Conservation (phyloP, 2,888 invertebrate genomes). For the Hyalella azteca region DNA sequence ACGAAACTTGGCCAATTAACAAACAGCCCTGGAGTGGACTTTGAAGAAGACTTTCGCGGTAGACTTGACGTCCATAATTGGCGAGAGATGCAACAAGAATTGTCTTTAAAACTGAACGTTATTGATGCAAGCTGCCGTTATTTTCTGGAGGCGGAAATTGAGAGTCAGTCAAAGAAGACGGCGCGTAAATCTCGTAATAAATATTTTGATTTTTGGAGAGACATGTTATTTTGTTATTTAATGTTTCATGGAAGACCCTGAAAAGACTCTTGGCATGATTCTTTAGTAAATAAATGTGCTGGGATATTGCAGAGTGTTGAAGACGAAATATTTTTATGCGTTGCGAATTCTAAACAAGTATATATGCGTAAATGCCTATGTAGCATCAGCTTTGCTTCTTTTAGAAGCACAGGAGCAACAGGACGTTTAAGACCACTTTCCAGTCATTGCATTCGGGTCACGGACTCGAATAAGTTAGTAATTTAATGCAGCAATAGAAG, state of each 20-base stretch:
- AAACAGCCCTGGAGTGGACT: not conserved
- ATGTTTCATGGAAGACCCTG: not conserved
- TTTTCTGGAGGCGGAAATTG: not conserved
- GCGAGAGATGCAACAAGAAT: not conserved
- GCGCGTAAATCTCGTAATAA: too few relatives aligned
- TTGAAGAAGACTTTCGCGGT: not conserved
- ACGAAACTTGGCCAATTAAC: slow-evolving; percentile 5
- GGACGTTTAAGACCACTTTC: not conserved
- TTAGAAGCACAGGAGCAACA: not conserved
- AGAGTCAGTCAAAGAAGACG: not conserved
- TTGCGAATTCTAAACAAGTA: not conserved
- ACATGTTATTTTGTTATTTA: not conserved
- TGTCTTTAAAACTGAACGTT: not conserved
- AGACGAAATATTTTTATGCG: not conserved
- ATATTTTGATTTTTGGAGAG: not conserved
- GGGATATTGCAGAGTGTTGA: not conserved
- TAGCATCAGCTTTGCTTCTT: not conserved
- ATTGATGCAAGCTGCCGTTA: not conserved
- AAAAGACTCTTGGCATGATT: too few relatives aligned
- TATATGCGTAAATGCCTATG: not conserved
- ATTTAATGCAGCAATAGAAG: slow-evolving; percentile 12
- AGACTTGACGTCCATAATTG: not conserved
- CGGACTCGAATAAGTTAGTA: slow-evolving; percentile 9
- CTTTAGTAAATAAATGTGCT: not conserved
- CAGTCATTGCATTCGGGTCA: not conserved